These are phyloP conservation scores for Bombus turneri DNA, from an alignment of 1,140 invertebrate species.

Conservation along the genomic window DNA sequence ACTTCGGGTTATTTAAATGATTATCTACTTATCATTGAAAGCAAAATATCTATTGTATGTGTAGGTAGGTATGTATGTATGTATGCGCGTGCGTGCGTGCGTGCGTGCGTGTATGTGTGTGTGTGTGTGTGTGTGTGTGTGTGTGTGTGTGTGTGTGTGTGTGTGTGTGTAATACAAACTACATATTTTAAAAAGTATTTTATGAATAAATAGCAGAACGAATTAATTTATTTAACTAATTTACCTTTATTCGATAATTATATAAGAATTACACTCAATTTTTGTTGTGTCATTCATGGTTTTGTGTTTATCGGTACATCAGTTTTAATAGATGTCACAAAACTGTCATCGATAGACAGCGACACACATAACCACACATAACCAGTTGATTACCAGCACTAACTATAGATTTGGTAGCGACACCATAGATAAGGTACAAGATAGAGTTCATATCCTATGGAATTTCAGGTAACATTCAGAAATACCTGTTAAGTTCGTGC, in stretches of 20 bases:
- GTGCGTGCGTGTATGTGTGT: not conserved
- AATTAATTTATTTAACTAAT: constrained; percentile 14
- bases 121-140: not conserved
- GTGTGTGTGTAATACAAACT: not conserved
- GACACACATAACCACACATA: constrained; percentile 61
- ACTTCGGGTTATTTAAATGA: constrained; percentile 1
- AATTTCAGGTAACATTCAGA: not conserved
- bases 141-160: not conserved
- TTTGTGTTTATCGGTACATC: constrained; percentile 59
- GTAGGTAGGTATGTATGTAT: not conserved
- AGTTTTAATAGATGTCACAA: constrained; percentile 62
- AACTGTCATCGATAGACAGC: constrained; percentile 66
- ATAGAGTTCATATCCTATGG: not conserved
- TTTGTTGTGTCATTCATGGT: constrained; percentile 61
- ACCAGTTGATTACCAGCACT: constrained; percentile 34
- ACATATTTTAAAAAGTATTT: not conserved
- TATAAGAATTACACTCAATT: constrained; percentile 59
- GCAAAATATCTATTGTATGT: not conserved
- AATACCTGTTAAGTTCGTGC: not conserved
- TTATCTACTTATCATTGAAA: constrained; percentile 25
- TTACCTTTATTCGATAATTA: constrained; percentile 55
- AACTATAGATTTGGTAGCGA: constrained; percentile 29
- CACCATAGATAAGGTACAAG: not conserved
- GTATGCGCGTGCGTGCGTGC: not conserved
- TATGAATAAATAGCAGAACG: not conserved